Percentiles rank a stretch among this genome's conserved stretches.
phyloP scores from a whole-genome alignment of 2,113 vertebrate species.

The Pterocles burchelli region DNA sequence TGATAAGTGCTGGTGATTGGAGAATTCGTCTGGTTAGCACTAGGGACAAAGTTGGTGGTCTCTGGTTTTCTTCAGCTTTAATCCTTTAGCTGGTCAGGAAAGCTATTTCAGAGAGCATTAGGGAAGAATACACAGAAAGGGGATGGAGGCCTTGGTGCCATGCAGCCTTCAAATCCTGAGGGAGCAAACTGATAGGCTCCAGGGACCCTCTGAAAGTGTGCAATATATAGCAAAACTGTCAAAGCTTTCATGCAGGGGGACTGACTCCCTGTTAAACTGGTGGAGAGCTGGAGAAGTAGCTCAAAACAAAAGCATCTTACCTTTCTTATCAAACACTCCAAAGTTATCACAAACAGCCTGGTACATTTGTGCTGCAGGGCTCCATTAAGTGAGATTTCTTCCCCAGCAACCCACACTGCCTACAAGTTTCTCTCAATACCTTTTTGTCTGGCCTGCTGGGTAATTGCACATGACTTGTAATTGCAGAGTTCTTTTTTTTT shows the following conservation, averaged over 20 bases:
- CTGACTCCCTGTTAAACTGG: background rate
- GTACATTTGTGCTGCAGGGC: background rate
- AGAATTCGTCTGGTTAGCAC: slow-evolving; percentile 28
- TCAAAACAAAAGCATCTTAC: slow-evolving; percentile 15
- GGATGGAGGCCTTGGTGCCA: background rate
- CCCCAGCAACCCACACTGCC: background rate
- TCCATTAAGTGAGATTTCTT: background rate
- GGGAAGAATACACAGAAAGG: background rate
- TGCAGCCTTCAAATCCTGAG: background rate
- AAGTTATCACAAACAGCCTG: slow-evolving; percentile 18
- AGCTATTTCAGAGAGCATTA: background rate
- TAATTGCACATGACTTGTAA: slow-evolving; percentile 27
- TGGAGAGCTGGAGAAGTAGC: background rate
- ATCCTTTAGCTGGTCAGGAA: background rate
- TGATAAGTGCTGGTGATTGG: background rate
- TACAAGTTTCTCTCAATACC: background rate
- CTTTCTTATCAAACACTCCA: slow-evolving; percentile 34
- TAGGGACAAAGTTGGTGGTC: background rate
- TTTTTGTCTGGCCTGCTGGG: slow-evolving; percentile 22
- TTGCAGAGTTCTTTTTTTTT: background rate
- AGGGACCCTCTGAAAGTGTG: background rate
- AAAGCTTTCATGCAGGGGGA: background rate
- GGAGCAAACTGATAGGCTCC: background rate
- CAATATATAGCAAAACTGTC: background rate
- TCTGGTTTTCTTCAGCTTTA: slow-evolving; percentile 54